Percentiles rank a stretch among this genome's conserved stretches.
phyloP scores from a whole-genome alignment of 2,113 vertebrate genomes.

The Aptenodytes patagonicus region DNA sequence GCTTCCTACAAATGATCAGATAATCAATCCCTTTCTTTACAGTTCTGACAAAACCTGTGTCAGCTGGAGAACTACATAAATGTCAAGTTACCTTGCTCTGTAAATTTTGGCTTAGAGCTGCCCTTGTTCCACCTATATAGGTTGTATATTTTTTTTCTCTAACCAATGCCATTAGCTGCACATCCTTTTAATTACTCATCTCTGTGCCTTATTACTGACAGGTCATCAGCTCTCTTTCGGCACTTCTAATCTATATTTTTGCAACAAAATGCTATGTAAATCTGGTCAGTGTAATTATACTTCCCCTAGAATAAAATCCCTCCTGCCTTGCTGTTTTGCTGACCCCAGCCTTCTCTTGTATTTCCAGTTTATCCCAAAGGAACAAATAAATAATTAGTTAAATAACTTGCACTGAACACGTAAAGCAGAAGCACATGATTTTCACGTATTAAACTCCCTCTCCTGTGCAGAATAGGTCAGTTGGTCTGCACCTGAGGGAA shows the following conservation, averaged over 20 bases:
- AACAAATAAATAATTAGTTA: slow-evolving; percentile 57
- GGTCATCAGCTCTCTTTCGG: slow-evolving; percentile 33
- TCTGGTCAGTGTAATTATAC: slow-evolving; percentile 61
- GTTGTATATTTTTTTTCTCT: background rate
- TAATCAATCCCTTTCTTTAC: background rate
- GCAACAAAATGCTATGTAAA: slow-evolving; percentile 56
- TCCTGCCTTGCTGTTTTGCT: slow-evolving; percentile 18
- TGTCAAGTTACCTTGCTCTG: background rate
- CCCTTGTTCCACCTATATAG: background rate
- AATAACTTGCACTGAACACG: background rate
- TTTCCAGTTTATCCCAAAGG: slow-evolving; percentile 21
- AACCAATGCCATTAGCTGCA: background rate
- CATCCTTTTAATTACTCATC: slow-evolving; percentile 22
- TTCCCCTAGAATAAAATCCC: slow-evolving; percentile 22
- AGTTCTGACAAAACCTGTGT: background rate
- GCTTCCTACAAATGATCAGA: background rate
- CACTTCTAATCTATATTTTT: slow-evolving; percentile 5
- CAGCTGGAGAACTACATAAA: background rate
- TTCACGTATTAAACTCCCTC: background rate
- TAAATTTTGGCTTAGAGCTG: background rate
- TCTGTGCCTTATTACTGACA: background rate
- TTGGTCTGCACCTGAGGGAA: background rate
- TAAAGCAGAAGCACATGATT: background rate
- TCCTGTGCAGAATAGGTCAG: background rate
- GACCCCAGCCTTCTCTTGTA: slow-evolving; percentile 17